These are phyloP conservation scores for Ecliptopera silaceata DNA, from an alignment of 2,888 invertebrate species.

Conservation along the genomic window DNA sequence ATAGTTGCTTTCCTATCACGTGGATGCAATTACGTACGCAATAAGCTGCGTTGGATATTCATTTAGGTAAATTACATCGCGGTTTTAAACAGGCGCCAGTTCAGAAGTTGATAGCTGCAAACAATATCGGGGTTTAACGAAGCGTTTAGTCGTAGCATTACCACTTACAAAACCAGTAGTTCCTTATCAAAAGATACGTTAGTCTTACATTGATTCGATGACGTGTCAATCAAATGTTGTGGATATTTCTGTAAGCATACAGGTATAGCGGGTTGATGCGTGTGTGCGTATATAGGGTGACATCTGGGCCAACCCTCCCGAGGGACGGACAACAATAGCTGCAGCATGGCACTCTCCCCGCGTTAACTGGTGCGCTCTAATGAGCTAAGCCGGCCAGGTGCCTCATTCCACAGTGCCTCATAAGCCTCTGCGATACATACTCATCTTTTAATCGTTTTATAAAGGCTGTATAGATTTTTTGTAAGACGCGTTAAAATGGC, in stretches of 20 bases:
- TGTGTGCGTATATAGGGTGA: slow-evolving; percentile 72
- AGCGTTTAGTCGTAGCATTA: slow-evolving; percentile 31
- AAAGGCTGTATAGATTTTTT: slow-evolving; percentile 24
- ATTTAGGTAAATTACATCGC: slow-evolving; percentile 11
- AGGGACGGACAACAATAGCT: slow-evolving; percentile 79
- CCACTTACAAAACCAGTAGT: slow-evolving; percentile 36
- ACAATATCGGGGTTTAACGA: slow-evolving; percentile 32
- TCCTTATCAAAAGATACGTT: slow-evolving; percentile 28
- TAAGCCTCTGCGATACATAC: slow-evolving; percentile 56
- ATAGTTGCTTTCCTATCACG: slow-evolving; percentile 15
- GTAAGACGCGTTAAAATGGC: slow-evolving; percentile 54
- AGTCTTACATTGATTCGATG: slow-evolving; percentile 31
- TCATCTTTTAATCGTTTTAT: slow-evolving; percentile 37
- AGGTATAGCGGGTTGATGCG: slow-evolving; percentile 43
- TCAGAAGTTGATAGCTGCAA: slow-evolving; percentile 14
- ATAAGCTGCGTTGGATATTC: slow-evolving; percentile 15
- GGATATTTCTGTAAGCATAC: slow-evolving; percentile 31
- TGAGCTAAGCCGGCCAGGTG: slow-evolving; percentile 67
- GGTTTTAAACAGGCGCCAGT: slow-evolving; percentile 17
- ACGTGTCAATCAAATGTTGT: slow-evolving; percentile 35
- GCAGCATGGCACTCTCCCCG: slow-evolving; percentile 67
- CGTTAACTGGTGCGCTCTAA: slow-evolving; percentile 76
- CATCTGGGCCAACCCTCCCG: slow-evolving; percentile 65
- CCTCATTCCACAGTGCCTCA: slow-evolving; percentile 60
- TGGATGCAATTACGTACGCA: slow-evolving; percentile 11